Evolutionary conservation across 2,113 vertebrate species (phyloP).

Genomic region (Dicrurus megarhynchus): DNA sequence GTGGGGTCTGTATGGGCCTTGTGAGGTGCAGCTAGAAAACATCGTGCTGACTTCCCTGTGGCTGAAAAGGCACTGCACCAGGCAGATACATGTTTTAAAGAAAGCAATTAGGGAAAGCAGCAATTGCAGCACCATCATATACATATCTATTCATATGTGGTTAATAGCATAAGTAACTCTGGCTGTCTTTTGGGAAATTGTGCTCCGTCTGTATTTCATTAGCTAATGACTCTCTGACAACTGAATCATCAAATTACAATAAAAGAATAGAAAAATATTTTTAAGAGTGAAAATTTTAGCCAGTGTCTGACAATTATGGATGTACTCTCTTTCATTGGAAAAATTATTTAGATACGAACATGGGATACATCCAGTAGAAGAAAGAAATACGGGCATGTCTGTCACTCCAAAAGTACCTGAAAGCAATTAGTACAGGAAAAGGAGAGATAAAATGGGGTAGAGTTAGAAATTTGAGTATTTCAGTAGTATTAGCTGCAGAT

Average conservation of each 20-base stretch:
- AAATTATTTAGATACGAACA: not conserved
- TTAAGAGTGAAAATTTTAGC: not conserved
- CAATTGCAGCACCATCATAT: not conserved
- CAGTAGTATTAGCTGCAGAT: not conserved
- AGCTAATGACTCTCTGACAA: not conserved
- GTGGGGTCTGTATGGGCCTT: accelerated
- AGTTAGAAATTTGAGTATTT: not conserved
- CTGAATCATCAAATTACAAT: not conserved
- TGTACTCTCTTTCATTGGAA: not conserved
- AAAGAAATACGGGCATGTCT: not conserved
- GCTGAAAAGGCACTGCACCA: not conserved
- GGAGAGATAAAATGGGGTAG: not conserved
- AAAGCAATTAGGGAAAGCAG: not conserved
- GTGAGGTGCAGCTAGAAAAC: not conserved
- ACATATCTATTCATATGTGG: not conserved
- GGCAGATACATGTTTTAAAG: not conserved
- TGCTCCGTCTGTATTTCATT: not conserved
- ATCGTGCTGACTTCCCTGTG: not conserved
- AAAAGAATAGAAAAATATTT: not conserved
- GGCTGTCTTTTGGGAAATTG: not conserved
- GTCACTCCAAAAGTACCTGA: not conserved
- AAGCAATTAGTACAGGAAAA: not conserved
- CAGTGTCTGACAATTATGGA: not conserved
- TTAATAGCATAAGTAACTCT: not conserved
- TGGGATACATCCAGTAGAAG: not conserved